Base-by-base conservation (phyloP, 2,888 invertebrate species). In the Drosophila anomelani region DNA sequence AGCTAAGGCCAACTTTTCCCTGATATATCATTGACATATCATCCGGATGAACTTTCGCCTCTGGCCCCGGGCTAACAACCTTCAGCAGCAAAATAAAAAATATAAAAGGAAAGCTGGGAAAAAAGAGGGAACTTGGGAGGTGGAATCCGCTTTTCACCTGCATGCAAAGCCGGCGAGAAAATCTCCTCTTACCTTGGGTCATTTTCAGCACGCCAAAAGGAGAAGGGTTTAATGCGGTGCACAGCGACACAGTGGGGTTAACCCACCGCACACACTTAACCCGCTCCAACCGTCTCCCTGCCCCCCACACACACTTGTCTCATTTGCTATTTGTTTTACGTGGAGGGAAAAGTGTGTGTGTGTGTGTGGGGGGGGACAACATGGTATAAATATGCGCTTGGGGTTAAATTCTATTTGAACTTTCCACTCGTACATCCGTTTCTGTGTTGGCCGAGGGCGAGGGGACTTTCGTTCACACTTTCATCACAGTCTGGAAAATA, bases 371-470 rank as follows among this genome's bases (percentile, higher is more conserved):
- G n/a, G 32, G 44, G 47, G n/a, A 47, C 29, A 51, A 58, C 72
- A 80, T 74, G 85, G 64, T 74, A 78, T 82, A 88, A 84, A 88
- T 82, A 78, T 88, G 80, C 85, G 87, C 89, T 79, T 77, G 89
- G 84, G 85, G 89, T 78, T 86, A 78, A 77, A 77, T 81, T 84
- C 79, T 86, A 79, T 88, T 86, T 85, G 87, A 86, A 81, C 87
- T 86, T 84, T 85, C 79, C 51, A 51, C 51, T 51, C 34, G 51
- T 54, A 73, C 83, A 74, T 58, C 58, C 58, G 41, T 44, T 70
- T 72, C 44, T 75, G 56, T 66, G 53, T 43, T 32, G 56, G 47
- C 64, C 34, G 13, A 44, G 46, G 69, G 55, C 38, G 47, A 49
- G 51, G 47, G 56, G 75, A 70, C 73, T 81, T 87, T 75, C 76